Evolutionary conservation across 2,888 invertebrate genomes (phyloP).

Genomic region (Cecidostiba fungosa): DNA sequence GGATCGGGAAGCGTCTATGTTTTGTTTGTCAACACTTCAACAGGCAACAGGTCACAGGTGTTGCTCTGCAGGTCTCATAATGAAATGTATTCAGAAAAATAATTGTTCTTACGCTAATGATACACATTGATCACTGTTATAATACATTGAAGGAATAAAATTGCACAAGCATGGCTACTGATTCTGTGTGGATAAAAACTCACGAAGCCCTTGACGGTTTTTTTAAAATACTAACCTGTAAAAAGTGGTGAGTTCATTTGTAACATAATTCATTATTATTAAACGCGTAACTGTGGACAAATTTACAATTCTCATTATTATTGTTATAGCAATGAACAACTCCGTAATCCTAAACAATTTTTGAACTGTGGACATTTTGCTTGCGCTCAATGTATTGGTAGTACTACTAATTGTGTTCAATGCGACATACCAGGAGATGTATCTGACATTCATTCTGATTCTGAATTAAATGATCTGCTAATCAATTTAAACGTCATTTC

Average conservation of each 20-base stretch:
- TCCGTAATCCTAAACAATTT: conserved; percentile 57
- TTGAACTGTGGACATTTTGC: conserved; percentile 62
- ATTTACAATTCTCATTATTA: background rate
- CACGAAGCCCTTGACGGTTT: conserved; percentile 60
- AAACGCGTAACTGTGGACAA: background rate
- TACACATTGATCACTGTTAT: background rate
- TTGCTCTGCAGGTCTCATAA: no score
- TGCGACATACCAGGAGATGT: conserved; percentile 57
- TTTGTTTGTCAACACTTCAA: no score
- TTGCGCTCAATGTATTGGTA: conserved; percentile 52
- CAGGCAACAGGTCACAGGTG: no score
- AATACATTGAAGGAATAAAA: background rate
- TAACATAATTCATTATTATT: background rate
- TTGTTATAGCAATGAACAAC: conserved; percentile 40
- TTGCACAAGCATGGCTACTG: conserved; percentile 15
- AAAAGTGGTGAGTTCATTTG: conserved; percentile 63
- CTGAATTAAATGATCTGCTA: conserved; percentile 45
- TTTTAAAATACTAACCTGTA: conserved; percentile 63
- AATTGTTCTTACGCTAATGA: background rate
- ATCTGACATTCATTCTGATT: conserved; percentile 52
- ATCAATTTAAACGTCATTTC: conserved; percentile 58
- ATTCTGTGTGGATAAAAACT: conserved; percentile 59
- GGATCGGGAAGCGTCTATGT: no score
- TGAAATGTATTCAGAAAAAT: background rate
- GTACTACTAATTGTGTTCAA: conserved; percentile 41